Base-by-base conservation (phyloP, 2,888 invertebrate genomes). In the Dendrolimus houi region DNA sequence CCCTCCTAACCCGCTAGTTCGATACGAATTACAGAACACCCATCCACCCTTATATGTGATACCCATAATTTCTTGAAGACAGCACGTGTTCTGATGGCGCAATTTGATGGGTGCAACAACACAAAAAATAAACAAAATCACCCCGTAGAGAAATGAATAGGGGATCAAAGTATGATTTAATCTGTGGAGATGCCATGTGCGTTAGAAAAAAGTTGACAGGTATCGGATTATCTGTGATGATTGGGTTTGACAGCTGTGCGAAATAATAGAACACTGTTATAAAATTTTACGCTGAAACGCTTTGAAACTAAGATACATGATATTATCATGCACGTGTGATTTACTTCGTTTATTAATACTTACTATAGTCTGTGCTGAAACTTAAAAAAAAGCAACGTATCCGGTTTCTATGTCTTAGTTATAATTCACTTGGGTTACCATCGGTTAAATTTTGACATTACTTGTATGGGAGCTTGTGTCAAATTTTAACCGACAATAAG, bases 51-150 rank as follows among this genome's bases (percentile, higher is more conserved):
- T 47, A 47, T 47, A 10, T 12, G 47, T 47, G 47, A 47, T 67
- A 66, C 72, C 68, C 74, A 76, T 81, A 80, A 82, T 85, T 81
- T 80, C 79, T 79, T 77, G 62, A 74, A 76, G 75, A 74, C 75
- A 82, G 86, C 89, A 88, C 89, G 87, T 88, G 89, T 85, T 78
- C 74, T 78, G 29, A 77, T 77, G 68, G 75, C 72, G 75, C 77
- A 79, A 81, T 83, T 79, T 75, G 67, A 75, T 71, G 64, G 63
- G 29, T 12, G 12, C 12, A 8, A 47, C 57, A 59, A 47, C 52
- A 54, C 59, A 66, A 70, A 77, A 78, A 81, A 79, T 81, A 82
- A 80, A 78, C 75, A 79, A 78, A 29, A 67, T 64, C 73, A 67
- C 67, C 68, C 70, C 66, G 59, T 62, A 66, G 47, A 47, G 47